Percentiles rank a stretch among this genome's conserved stretches.
Evolutionary conservation across 1,140 invertebrate genomes (phyloP).

Genomic region (Achatina immaculata): DNA sequence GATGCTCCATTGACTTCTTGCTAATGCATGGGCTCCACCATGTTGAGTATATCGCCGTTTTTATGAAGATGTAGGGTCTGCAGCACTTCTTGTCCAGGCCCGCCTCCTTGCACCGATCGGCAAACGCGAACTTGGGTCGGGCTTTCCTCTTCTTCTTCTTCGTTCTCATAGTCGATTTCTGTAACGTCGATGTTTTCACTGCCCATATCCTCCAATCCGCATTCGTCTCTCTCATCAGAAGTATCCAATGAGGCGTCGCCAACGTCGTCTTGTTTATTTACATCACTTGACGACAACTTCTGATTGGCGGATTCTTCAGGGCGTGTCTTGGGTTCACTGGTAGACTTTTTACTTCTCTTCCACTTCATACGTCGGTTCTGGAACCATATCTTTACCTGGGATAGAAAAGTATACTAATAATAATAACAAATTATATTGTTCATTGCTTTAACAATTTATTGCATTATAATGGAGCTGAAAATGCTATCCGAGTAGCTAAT

Average conservation of each 20-base stretch:
- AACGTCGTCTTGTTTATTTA: constrained; percentile 23
- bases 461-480: too few relatives aligned
- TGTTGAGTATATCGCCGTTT: constrained; percentile 24
- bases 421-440: too few relatives aligned
- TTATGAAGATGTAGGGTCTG: constrained; percentile 36
- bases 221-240: constrained; percentile 43
- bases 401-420: constrained; percentile 18
- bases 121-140: constrained; percentile 8
- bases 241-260: constrained; percentile 25
- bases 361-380: constrained; percentile 96
- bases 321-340: constrained; percentile 49
- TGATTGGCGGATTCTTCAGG: constrained; percentile 40
- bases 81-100: constrained; percentile 3
- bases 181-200: constrained; percentile 56
- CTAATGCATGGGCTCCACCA: constrained; percentile 38
- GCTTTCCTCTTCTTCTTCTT: constrained; percentile 43
- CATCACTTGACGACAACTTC: constrained; percentile 24
- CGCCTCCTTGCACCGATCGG: neutral
- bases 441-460: too few relatives aligned
- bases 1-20: neutral
- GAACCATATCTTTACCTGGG: constrained; percentile 78
- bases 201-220: constrained; percentile 55
- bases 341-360: constrained; percentile 78
- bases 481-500: too few relatives aligned
- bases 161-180: constrained; percentile 50